These are phyloP conservation scores for Ahaetulla prasina DNA, from an alignment of 2,113 vertebrate species.

Conservation along the genomic window DNA sequence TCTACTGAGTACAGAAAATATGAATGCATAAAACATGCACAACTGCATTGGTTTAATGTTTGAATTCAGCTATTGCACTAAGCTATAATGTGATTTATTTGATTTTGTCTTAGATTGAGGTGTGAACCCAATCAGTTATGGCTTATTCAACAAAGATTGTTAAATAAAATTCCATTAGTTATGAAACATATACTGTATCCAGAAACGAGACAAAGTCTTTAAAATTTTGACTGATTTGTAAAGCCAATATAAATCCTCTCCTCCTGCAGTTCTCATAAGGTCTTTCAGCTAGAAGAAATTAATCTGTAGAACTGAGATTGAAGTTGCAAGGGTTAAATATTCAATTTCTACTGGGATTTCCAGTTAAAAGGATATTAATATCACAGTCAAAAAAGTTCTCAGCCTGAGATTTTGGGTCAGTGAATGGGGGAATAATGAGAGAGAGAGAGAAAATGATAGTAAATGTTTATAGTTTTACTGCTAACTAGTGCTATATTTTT, in stretches of 20 bases:
- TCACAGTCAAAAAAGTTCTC: not conserved
- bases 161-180: not conserved
- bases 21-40: not conserved
- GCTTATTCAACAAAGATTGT: not conserved
- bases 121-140: not conserved
- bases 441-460: not conserved
- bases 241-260: not conserved
- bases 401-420: not conserved
- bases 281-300: not conserved
- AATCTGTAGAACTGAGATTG: not conserved
- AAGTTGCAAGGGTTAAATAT: not conserved
- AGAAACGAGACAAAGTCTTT: not conserved
- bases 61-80: not conserved
- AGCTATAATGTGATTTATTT: not conserved
- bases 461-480: not conserved
- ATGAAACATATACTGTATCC: not conserved
- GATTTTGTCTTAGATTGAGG: not conserved
- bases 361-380: not conserved
- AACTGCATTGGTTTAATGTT: not conserved
- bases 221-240: not conserved
- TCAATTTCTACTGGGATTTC: not conserved
- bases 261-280: not conserved
- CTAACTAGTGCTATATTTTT: not conserved
- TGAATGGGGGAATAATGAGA: not conserved
- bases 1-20: not conserved